These are phyloP conservation scores for Pseudomyrmex dendroicus DNA, from an alignment of 1,140 invertebrate species.

Conservation along the genomic window DNA sequence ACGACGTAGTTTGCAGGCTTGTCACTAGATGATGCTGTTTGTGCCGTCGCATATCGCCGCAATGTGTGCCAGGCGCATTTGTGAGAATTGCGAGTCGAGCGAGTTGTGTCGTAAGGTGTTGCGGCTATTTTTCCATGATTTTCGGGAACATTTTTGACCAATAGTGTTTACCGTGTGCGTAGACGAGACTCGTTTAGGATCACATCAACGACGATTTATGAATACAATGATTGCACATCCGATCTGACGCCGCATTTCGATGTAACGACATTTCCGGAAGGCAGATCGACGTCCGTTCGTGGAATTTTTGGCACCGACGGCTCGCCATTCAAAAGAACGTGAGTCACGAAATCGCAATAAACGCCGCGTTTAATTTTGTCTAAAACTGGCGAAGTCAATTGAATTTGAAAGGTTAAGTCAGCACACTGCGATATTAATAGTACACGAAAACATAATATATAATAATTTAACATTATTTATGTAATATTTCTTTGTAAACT, in stretches of 20 bases:
- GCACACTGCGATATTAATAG: conserved; percentile 16
- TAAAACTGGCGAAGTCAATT: neutral
- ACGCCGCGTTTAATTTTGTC: neutral
- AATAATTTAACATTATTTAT: no score
- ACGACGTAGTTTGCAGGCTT: no score
- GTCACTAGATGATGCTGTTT: neutral
- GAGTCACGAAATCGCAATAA: conserved; percentile 36
- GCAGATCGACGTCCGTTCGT: conserved; percentile 24
- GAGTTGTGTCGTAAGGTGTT: neutral
- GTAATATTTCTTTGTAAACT: no score
- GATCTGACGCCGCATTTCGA: conserved; percentile 18
- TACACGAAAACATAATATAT: neutral
- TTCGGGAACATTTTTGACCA: conserved; percentile 11
- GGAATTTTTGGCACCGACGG: conserved; percentile 55
- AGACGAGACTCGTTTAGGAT: neutral
- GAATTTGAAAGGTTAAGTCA: conserved; percentile 52
- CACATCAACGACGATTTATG: conserved; percentile 13
- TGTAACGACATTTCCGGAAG: conserved; percentile 67
- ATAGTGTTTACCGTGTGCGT: neutral
- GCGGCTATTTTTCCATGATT: neutral
- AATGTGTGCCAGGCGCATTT: conserved; percentile 37
- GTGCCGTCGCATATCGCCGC: conserved; percentile 21
- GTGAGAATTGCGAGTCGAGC: conserved; percentile 22
- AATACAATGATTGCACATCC: neutral
- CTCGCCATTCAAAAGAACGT: conserved; percentile 49